phyloP scores from a whole-genome alignment of 1,140 invertebrate genomes.

The Lamellibrachia luymesi region DNA sequence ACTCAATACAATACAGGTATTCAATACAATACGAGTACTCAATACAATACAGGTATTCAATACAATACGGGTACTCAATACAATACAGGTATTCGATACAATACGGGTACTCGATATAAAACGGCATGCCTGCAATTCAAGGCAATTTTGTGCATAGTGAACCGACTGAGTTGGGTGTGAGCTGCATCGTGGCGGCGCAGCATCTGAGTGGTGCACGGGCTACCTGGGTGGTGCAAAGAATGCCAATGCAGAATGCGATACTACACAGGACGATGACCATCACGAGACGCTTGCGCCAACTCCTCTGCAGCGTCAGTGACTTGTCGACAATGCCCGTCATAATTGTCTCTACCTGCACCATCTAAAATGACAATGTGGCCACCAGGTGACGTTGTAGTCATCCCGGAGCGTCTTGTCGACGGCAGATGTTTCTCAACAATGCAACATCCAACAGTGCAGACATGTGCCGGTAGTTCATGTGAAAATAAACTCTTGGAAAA shows the following conservation, averaged over 20 bases:
- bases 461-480: neutral
- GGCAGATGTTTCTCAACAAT: neutral
- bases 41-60: no score
- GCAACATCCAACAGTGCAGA: no score
- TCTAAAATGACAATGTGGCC: slow-evolving; percentile 15
- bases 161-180: neutral
- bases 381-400: neutral
- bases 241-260: slow-evolving; percentile 25
- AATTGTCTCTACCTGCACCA: slow-evolving; percentile 29
- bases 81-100: no score
- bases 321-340: slow-evolving; percentile 28
- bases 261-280: slow-evolving; percentile 19
- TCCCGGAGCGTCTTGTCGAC: neutral
- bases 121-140: no score
- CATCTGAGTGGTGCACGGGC: neutral
- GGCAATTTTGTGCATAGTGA: no score
- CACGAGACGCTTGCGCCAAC: slow-evolving; percentile 21
- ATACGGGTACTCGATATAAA: no score
- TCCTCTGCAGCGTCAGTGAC: slow-evolving; percentile 18
- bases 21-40: no score
- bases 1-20: no score
- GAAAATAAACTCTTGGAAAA: neutral
- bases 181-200: neutral
- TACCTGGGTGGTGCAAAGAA: slow-evolving; percentile 29
- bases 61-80: no score